Conservation (phyloP, 2,888 invertebrate species). For the Microdon myrmicae region DNA sequence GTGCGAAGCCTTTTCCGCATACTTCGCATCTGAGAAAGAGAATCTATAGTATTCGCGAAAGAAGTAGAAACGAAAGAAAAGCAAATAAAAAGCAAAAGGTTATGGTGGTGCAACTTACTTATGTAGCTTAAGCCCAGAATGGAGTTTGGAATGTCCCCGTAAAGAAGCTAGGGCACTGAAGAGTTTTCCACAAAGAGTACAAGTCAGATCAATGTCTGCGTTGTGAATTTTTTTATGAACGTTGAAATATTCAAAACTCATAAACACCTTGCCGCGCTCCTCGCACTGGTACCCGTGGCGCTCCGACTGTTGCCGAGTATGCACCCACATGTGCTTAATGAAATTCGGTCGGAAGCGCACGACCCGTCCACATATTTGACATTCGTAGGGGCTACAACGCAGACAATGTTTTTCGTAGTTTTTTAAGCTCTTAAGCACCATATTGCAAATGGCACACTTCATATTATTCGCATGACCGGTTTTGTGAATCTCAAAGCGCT, state of each 20-base stretch:
- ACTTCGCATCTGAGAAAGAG: conserved; percentile 62
- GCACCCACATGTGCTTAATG: conserved; percentile 67
- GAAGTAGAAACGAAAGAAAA: not conserved
- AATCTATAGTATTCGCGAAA: no score
- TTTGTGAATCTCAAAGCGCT: conserved; percentile 65
- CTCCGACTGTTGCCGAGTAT: conserved; percentile 65
- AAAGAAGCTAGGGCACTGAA: conserved; percentile 67
- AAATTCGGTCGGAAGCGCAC: conserved; percentile 67
- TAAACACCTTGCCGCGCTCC: conserved; percentile 70
- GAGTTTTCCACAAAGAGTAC: conserved; percentile 69
- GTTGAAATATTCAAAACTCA: conserved; percentile 69
- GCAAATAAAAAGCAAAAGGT: not conserved
- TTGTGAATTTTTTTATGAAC: conserved; percentile 72
- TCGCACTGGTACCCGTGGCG: conserved; percentile 69
- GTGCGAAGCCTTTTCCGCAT: conserved; percentile 66
- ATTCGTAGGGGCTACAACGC: conserved; percentile 66
- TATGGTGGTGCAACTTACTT: conserved; percentile 60
- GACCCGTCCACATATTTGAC: conserved; percentile 65
- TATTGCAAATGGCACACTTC: conserved; percentile 67
- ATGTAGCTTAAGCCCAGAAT: conserved; percentile 66
- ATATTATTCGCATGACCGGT: conserved; percentile 66
- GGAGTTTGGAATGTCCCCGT: conserved; percentile 65
- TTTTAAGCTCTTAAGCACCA: conserved; percentile 65
- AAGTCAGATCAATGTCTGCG: conserved; percentile 69
- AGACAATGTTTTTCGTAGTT: conserved; percentile 67